Evolutionary conservation across 2,797 vertebrate genomes (phyloP).

Genomic region (Micropoecilia bifurca): DNA sequence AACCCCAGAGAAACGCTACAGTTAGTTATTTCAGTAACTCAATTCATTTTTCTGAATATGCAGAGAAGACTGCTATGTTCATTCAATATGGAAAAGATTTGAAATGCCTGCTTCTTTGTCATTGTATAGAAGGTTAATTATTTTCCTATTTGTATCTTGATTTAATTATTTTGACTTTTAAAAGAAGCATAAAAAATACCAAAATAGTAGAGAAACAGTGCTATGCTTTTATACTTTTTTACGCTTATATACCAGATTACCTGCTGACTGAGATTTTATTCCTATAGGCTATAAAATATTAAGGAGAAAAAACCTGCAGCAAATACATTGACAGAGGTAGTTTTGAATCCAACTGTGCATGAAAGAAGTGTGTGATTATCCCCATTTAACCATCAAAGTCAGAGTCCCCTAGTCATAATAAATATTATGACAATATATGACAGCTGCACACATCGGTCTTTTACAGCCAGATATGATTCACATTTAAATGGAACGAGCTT

Average conservation of each 20-base stretch:
- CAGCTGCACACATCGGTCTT: not conserved
- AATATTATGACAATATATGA: not conserved
- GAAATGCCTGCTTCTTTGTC: constrained; percentile 20
- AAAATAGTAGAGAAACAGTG: not conserved
- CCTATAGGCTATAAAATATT: not conserved
- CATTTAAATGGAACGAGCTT: not conserved
- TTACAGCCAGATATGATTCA: not conserved
- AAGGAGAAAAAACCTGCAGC: not conserved
- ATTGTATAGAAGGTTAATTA: constrained; percentile 8
- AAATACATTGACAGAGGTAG: not conserved
- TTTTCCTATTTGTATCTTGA: constrained; percentile 11
- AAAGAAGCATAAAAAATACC: not conserved
- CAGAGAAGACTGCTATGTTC: constrained; percentile 27
- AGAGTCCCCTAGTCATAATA: not conserved
- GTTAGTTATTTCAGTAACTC: constrained; percentile 55
- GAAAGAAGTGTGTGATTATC: not conserved
- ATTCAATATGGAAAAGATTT: constrained; percentile 42
- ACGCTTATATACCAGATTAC: not conserved
- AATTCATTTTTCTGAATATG: constrained; percentile 38
- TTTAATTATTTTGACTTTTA: constrained; percentile 5
- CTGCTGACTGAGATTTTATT: not conserved
- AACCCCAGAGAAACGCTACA: constrained; percentile 24
- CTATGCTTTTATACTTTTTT: not conserved
- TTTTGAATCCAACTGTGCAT: not conserved
- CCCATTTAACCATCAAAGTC: not conserved